Evolutionary conservation across 2,888 invertebrate genomes (phyloP).

Genomic region (Lycia hirtaria): DNA sequence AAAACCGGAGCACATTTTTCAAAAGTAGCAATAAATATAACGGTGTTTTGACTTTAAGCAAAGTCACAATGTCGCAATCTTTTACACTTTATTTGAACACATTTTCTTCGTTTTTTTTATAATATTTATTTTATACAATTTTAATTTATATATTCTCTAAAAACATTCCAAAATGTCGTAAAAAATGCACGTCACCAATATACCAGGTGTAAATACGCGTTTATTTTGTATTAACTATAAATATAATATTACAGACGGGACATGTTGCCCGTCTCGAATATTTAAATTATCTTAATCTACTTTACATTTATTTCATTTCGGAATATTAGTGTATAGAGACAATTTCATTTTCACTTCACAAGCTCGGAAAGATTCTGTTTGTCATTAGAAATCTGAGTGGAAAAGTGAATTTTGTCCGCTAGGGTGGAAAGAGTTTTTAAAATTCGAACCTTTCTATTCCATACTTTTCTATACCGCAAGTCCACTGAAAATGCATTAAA

Average conservation of each 20-base stretch:
- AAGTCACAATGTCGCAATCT: background rate
- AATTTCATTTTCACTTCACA: too few species aligned
- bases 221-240: slow-evolving; percentile 13
- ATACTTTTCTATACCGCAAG: too few species aligned
- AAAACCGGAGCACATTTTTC: too few species aligned
- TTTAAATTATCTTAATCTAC: slow-evolving; percentile 60
- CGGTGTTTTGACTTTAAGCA: too few species aligned
- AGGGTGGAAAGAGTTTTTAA: too few species aligned
- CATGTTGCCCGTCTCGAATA: background rate
- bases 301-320: slow-evolving; percentile 72
- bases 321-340: slow-evolving; percentile 55
- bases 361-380: too few species aligned
- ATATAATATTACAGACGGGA: slow-evolving; percentile 11
- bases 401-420: too few species aligned
- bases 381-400: too few species aligned
- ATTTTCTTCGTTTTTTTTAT: background rate
- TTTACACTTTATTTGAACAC: background rate
- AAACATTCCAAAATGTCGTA: background rate
- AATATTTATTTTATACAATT: background rate
- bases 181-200: background rate
- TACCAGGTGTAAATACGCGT: background rate
- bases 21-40: too few species aligned
- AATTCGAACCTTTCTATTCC: too few species aligned
- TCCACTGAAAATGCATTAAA: too few species aligned
- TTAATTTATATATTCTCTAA: background rate